These are phyloP conservation scores for Zosterops hypoxanthus DNA, from an alignment of 2,113 vertebrate species.

Conservation along the genomic window DNA sequence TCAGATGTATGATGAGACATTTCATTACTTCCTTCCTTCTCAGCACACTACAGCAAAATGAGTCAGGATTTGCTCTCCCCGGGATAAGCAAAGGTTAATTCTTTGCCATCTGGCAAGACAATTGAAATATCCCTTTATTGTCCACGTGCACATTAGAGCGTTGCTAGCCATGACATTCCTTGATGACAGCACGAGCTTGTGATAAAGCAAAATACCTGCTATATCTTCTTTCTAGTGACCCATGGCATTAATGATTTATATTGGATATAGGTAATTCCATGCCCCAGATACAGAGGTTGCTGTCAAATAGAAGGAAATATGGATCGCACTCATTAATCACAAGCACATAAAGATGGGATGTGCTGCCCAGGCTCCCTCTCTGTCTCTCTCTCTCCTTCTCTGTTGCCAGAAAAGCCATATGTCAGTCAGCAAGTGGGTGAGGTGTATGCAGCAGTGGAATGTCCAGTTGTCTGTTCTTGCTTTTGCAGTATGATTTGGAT, in stretches of 20 bases:
- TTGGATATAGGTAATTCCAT: background rate
- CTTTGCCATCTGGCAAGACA: background rate
- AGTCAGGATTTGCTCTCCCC: background rate
- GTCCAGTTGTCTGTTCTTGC: background rate
- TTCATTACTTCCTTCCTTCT: constrained; percentile 59
- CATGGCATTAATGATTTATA: background rate
- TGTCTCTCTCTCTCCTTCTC: background rate
- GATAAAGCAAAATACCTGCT: background rate
- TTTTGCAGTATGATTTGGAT: background rate
- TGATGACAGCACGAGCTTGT: background rate
- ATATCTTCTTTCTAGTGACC: background rate
- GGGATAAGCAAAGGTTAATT: background rate
- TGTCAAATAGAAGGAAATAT: background rate
- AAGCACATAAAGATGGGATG: background rate
- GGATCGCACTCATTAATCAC: background rate
- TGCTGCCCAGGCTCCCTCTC: background rate
- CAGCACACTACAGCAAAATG: background rate
- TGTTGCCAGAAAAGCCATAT: background rate
- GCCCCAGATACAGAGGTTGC: background rate
- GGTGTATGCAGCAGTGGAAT: background rate
- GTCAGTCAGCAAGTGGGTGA: background rate
- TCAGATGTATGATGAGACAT: background rate
- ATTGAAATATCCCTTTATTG: background rate
- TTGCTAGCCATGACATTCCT: background rate
- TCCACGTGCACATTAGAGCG: background rate